Conservation (phyloP, 2,888 invertebrate species). For the Ligdia adustata region DNA sequence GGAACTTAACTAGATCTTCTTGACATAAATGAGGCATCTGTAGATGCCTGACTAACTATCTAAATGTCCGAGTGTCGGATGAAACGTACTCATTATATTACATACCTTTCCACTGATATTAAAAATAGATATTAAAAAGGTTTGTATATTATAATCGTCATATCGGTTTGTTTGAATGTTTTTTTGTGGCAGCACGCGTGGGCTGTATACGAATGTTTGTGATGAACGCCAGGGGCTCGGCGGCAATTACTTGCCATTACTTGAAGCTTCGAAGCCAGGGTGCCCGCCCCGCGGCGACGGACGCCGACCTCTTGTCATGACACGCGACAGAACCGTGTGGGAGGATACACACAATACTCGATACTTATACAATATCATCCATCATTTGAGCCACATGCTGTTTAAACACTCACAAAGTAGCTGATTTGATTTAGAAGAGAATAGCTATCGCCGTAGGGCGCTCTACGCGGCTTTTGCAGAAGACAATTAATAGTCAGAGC, state of each 20-base stretch:
- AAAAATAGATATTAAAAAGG: constrained; percentile 23
- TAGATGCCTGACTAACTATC: not conserved
- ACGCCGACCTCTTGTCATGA: constrained; percentile 44
- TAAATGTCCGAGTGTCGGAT: too few relatives aligned
- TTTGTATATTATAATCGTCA: constrained; percentile 25
- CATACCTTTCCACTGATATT: constrained; percentile 22
- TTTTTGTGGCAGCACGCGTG: constrained; percentile 43
- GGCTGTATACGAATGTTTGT: constrained; percentile 41
- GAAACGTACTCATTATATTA: too few relatives aligned
- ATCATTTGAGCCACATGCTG: constrained; percentile 27
- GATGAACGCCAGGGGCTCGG: constrained; percentile 42
- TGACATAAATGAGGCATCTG: constrained; percentile 13
- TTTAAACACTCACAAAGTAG: constrained; percentile 27
- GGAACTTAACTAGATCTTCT: constrained; percentile 11
- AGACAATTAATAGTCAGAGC: constrained; percentile 34
- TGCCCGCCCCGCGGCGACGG: constrained; percentile 52
- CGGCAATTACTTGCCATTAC: constrained; percentile 64
- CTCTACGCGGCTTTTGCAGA: constrained; percentile 23
- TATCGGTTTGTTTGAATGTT: constrained; percentile 15
- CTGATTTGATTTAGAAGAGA: constrained; percentile 35
- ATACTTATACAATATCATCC: constrained; percentile 27
- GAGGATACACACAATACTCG: constrained; percentile 15
- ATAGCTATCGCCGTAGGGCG: constrained; percentile 39
- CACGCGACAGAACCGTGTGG: constrained; percentile 20
- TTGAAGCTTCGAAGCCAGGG: constrained; percentile 32